Evolutionary conservation across 1,140 invertebrate species (phyloP), one percentile per base, ranked within the genome.

Genomic region (Arion vulgaris): DNA sequence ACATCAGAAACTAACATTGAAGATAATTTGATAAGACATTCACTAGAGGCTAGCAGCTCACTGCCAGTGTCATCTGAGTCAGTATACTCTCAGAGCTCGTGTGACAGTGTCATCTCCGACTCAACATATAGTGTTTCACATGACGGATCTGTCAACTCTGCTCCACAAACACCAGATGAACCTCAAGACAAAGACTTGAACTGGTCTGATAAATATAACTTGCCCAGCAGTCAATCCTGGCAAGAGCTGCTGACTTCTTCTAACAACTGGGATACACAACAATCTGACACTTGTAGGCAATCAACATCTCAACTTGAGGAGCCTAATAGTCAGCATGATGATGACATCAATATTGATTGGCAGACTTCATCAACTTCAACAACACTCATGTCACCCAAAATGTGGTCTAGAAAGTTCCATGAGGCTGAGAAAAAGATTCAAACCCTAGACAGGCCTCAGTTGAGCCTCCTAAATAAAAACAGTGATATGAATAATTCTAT

Each of bases 51-150:
- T 74, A 87, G 88, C 74, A 88, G 87, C 84, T 87, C 87, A 62
- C 83, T 88, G 45, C 87, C 89, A 26, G 85, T 85, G 39, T 90
- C 89, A 26, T 87, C 87, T 39, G 84, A 88, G 77, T 88, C 88
- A 17, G 87, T 86, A 84, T 80, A 87, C 81, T 90, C 89, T 2
- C 84, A 86, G 66, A 89, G 88, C 84, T 89, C 88, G 45, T 45
- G 87, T 45, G 89, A 90, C 79, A 89, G 88, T 84, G 85, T 86
- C 39, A 83, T 89, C 19, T 74, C 87, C 82, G 85, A 80, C 45
- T 84, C 83, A 13, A 77, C 74, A 28, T 85, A 84, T 32, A 87
- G 86, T 75, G 80, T 73, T 69, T 83, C 81, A 69, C 49, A 57
- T 75, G 85, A 84, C 39, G 85, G 57, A 57, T 86, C 72, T 82